Conservation (phyloP, 2,888 invertebrate species). For the Stomorhina lunata region DNA sequence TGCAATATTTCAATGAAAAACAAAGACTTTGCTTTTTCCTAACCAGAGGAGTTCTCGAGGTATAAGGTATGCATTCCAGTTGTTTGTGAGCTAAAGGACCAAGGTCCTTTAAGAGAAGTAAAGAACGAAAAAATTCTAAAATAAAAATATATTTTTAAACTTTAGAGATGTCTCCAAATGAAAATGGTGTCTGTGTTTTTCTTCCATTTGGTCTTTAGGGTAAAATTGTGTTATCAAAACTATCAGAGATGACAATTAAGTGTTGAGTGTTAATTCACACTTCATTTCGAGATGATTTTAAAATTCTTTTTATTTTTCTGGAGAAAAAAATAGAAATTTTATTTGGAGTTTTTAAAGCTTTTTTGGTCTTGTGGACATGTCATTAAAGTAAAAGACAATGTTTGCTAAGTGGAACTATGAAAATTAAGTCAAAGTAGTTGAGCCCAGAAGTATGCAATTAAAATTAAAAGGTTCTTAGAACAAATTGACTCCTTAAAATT, state of each 20-base stretch:
- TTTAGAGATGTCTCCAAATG: not conserved
- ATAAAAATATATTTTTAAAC: not conserved
- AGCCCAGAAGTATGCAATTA: not conserved
- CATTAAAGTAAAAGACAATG: not conserved
- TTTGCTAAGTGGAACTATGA: not conserved
- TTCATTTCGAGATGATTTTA: slow-evolving; percentile 25
- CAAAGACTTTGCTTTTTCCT: slow-evolving; percentile 3
- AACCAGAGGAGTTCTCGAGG: slow-evolving; percentile 20
- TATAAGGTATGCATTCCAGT: too few relatives aligned
- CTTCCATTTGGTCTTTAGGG: not conserved
- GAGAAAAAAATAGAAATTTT: not conserved
- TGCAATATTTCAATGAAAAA: not conserved
- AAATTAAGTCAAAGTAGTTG: not conserved
- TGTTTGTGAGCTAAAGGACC: slow-evolving; percentile 4
- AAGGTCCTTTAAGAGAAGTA: slow-evolving; percentile 36
- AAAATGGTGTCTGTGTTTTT: not conserved
- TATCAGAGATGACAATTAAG: slow-evolving; percentile 6
- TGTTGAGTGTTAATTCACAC: slow-evolving; percentile 38
- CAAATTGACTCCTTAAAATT: too few relatives aligned
- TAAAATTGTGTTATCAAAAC: slow-evolving; percentile 1
- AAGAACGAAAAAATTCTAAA: not conserved
- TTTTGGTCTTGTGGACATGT: not conserved
- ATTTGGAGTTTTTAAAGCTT: not conserved
- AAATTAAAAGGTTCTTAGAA: not conserved
- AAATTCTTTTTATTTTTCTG: not conserved